Base-by-base conservation (phyloP, 1,140 invertebrate species). In the Papilio glaucus region DNA sequence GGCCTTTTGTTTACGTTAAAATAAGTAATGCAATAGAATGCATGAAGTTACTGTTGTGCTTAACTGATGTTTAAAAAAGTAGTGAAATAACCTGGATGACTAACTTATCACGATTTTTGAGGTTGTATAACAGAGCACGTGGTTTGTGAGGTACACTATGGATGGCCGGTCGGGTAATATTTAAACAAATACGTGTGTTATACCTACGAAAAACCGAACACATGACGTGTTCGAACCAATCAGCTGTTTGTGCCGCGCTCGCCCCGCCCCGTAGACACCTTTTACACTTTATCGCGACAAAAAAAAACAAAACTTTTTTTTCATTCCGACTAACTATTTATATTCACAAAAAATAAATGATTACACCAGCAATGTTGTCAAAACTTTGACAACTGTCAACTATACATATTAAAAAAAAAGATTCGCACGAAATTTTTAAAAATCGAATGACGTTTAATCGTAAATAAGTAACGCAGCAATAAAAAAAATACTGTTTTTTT, bases 181-280 rank as follows among this genome's bases (percentile, higher is more conserved):
- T 78, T 79, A 78, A 78, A 80, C 78, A 88, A 90, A 91, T 89
- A 85, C 33, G 29, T 53, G 67, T 69, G 67, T 45, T 89, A 89
- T 91, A 92, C 87, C 89, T 91, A 92, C 88, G 88, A 89, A 90
- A 89, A 91, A 87, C 83, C 82, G 81, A 85, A 89, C 86, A 90
- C 90, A 89, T 87, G 85, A 79, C 78, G 77, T 84, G 86, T 82
- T 72, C 72, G 83, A 84, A 85, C 90, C 90, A 92, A 92, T 91
- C 89, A 89, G 89, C 85, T 89, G 89, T 86, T 90, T 79, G 85
- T 81, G 80, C 72, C 72, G 74, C 80, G 78, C 65, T 80, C 81
- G 87, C 88, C 84, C 87, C 89, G 89, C 90, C 89, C 90, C 78
- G 76, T 77, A 72, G 76, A 72, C 76, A 85, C 86, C 83, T 88